phyloP scores from a whole-genome alignment of 2,888 invertebrate species.

The Slavum lentiscoides region DNA sequence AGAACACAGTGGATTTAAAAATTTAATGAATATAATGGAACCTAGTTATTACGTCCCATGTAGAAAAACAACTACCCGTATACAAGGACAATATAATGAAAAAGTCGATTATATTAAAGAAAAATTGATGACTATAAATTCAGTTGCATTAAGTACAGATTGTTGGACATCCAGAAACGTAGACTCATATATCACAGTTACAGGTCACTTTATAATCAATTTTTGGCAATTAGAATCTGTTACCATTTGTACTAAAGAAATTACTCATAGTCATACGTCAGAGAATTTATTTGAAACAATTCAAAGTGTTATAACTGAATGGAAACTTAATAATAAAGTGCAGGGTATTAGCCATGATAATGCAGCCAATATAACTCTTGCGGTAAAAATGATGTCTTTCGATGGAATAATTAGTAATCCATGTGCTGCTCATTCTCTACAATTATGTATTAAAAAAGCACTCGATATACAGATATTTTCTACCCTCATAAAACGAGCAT shows the following conservation, averaged over 20 bases:
- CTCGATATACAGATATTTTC: background rate
- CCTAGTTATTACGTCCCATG: background rate
- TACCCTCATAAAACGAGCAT: background rate
- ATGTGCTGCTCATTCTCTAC: slow-evolving; percentile 11
- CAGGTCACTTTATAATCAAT: background rate
- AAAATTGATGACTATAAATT: background rate
- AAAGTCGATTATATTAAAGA: background rate
- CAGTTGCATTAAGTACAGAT: background rate
- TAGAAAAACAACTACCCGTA: slow-evolving; percentile 14
- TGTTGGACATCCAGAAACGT: background rate
- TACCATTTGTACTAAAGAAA: background rate
- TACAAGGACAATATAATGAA: background rate
- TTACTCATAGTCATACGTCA: slow-evolving; percentile 11
- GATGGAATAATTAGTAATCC: slow-evolving; percentile 9
- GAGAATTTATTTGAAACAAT: slow-evolving; percentile 15
- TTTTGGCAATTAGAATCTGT: slow-evolving; percentile 1
- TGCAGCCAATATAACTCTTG: background rate
- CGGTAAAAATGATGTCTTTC: background rate
- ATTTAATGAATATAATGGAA: background rate
- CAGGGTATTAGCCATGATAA: background rate
- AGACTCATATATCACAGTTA: slow-evolving; percentile 4
- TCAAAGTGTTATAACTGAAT: slow-evolving; percentile 9
- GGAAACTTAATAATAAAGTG: background rate
- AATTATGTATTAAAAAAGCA: slow-evolving; percentile 14
- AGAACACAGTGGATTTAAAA: slow-evolving; percentile 12